A percentile compares a stretch with the other conserved stretches of the same genome.
Conservation (phyloP, 2,113 vertebrate genomes). For the Tapirus terrestris region DNA sequence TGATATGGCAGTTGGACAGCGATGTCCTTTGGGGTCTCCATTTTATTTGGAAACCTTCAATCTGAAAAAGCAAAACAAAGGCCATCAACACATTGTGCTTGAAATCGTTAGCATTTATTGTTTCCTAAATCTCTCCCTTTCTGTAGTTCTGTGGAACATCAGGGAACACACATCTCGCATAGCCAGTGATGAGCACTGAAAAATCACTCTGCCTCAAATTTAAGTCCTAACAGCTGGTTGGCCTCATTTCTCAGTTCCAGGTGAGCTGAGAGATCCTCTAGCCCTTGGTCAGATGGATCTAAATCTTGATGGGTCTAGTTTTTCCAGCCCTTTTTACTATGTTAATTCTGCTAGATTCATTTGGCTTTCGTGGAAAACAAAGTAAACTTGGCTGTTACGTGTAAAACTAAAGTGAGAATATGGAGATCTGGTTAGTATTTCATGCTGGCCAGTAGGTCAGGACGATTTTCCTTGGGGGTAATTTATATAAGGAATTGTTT, state of each 20-base stretch:
- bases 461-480: conserved; percentile 70
- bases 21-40: conserved; percentile 87
- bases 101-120: conserved; percentile 78
- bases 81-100: conserved; percentile 81
- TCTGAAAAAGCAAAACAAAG: conserved; percentile 88
- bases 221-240: conserved; percentile 78
- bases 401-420: conserved; percentile 67
- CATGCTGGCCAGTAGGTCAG: conserved; percentile 66
- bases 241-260: conserved; percentile 68
- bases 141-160: conserved; percentile 65
- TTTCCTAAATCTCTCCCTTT: conserved; percentile 73
- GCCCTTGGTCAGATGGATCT: conserved; percentile 28
- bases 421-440: conserved; percentile 66
- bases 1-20: conserved; percentile 85
- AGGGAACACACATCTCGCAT: conserved; percentile 50
- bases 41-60: conserved; percentile 85
- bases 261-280: conserved; percentile 65
- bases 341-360: conserved; percentile 74
- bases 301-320: conserved; percentile 53
- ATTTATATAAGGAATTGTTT: conserved; percentile 70
- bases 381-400: conserved; percentile 71
- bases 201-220: conserved; percentile 5
- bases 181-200: not conserved
- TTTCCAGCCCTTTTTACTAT: conserved; percentile 61
- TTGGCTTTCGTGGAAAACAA: conserved; percentile 55